Evolutionary conservation across 2,888 invertebrate genomes (phyloP).

Genomic region (Morpho helenor): DNA sequence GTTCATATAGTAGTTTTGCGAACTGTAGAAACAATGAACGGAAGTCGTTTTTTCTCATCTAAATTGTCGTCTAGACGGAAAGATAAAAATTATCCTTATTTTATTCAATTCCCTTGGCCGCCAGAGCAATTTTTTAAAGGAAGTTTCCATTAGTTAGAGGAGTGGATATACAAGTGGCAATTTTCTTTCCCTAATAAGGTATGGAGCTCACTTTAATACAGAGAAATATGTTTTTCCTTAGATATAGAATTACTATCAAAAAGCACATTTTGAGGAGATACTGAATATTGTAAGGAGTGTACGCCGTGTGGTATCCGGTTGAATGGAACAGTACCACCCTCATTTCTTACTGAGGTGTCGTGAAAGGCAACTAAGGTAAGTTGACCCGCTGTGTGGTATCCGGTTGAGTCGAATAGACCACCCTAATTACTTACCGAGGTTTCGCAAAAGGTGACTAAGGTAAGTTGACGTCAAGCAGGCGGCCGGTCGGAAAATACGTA

Average conservation of each 20-base stretch:
- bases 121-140: conserved; percentile 13
- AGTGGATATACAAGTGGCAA: conserved; percentile 2
- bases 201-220: neutral
- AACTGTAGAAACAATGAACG: conserved; percentile 17
- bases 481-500: too few species aligned
- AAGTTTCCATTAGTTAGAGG: conserved; percentile 9
- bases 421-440: too few species aligned
- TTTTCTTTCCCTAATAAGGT: conserved; percentile 10
- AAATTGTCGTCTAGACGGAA: conserved; percentile 25
- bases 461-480: too few species aligned
- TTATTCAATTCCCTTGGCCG: conserved; percentile 22
- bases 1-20: conserved; percentile 14
- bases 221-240: neutral
- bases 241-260: too few species aligned
- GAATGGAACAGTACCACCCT: too few species aligned
- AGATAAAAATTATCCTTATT: conserved; percentile 22
- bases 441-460: too few species aligned
- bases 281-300: too few species aligned
- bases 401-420: too few species aligned
- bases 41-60: conserved; percentile 17
- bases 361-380: too few species aligned
- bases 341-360: too few species aligned
- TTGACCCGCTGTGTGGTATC: too few species aligned
- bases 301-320: too few species aligned
- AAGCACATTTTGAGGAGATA: neutral